phyloP scores from a whole-genome alignment of 2,113 vertebrate genomes.

The Malaclemys terrapin region DNA sequence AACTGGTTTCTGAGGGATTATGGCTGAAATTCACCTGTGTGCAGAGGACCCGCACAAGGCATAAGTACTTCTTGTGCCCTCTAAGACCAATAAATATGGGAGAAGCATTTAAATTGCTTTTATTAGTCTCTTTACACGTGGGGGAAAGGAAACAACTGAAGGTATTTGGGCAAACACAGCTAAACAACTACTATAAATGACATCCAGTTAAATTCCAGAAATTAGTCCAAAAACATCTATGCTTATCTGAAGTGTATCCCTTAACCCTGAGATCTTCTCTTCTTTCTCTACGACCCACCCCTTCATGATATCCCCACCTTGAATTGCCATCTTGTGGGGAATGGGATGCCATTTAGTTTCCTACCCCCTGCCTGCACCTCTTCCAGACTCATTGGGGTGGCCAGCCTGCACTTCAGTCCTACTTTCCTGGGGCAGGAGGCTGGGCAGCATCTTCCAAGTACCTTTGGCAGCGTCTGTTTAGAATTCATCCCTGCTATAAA shows the following conservation, averaged over 20 bases:
- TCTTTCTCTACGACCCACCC: background rate
- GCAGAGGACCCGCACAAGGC: background rate
- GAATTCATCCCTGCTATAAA: background rate
- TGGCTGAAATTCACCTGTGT: background rate
- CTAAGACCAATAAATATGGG: background rate
- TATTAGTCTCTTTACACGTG: background rate
- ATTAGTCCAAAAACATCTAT: background rate
- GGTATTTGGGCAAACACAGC: background rate
- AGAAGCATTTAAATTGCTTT: background rate
- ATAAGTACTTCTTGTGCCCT: background rate
- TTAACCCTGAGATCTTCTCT: background rate
- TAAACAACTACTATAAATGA: background rate
- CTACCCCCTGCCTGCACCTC: no score
- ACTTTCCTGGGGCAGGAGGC: background rate
- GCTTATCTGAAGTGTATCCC: background rate
- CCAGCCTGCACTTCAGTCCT: background rate
- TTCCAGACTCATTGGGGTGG: background rate
- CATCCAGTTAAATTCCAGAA: background rate
- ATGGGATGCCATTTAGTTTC: background rate
- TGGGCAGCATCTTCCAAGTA: background rate
- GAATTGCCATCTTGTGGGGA: background rate
- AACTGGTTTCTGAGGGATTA: background rate
- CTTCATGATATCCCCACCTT: background rate
- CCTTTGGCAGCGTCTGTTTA: rapidly evolving
- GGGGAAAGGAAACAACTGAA: background rate